A percentile compares a stretch with the other conserved stretches of the same genome.
Evolutionary conservation across 2,888 invertebrate species (phyloP).

Genomic region (Halictus ligatus): DNA sequence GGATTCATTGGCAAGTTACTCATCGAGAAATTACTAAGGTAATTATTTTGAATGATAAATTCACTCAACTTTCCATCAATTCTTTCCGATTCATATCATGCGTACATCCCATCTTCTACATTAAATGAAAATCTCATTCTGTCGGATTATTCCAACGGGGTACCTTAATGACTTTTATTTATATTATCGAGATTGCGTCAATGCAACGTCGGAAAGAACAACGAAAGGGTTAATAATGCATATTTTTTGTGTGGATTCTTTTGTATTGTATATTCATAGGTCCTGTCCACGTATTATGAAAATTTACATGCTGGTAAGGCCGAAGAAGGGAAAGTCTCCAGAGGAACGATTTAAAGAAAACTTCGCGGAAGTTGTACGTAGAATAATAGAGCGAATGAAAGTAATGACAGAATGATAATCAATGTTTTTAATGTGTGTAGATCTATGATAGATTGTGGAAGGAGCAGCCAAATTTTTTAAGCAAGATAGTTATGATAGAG

Average conservation of each 20-base stretch:
- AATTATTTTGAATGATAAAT: not conserved
- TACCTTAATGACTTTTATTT: no score
- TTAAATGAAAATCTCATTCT: no score
- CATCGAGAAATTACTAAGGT: constrained; percentile 82
- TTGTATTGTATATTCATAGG: constrained; percentile 60
- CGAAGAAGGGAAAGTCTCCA: constrained; percentile 80
- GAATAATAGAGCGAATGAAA: not conserved
- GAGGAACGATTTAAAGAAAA: constrained; percentile 79
- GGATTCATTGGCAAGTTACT: constrained; percentile 82
- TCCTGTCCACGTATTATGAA: constrained; percentile 78
- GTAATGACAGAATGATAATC: not conserved
- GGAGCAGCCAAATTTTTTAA: constrained; percentile 84
- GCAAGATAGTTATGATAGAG: constrained; percentile 86
- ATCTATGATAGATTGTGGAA: constrained; percentile 85
- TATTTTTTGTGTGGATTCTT: no score
- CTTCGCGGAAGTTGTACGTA: constrained; percentile 80
- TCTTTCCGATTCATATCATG: not conserved
- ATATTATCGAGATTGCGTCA: no score
- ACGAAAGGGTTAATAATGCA: no score
- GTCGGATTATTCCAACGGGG: no score
- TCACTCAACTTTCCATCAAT: not conserved
- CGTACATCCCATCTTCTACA: not conserved
- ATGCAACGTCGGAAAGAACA: no score
- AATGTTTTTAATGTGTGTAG: constrained; percentile 75
- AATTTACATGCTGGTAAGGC: constrained; percentile 81